Percentiles rank a stretch among this genome's conserved stretches.
phyloP scores from a whole-genome alignment of 1,140 invertebrate species.

The Penaeus japonicus region DNA sequence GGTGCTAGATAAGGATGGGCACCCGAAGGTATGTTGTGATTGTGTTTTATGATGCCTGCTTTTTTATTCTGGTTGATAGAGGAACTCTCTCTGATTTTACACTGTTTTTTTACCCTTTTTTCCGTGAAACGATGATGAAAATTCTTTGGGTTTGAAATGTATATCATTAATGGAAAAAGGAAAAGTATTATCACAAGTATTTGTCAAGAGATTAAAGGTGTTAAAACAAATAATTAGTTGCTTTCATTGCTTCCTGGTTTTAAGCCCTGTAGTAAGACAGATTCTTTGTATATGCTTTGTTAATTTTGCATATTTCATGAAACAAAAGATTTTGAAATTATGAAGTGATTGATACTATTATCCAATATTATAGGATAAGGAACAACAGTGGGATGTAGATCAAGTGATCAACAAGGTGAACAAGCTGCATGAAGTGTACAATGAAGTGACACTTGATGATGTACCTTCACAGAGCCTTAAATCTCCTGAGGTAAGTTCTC shows the following conservation, averaged over 20 bases:
- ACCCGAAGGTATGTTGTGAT: background rate
- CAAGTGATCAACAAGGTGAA: slow-evolving; percentile 43
- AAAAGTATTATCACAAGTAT: too few relatives aligned
- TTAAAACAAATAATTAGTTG: too few relatives aligned
- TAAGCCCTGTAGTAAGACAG: too few relatives aligned
- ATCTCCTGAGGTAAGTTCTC: slow-evolving; percentile 14
- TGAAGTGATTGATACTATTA: background rate
- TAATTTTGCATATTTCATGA: background rate
- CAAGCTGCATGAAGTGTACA: slow-evolving; percentile 30
- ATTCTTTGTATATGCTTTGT: background rate
- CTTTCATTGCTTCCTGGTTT: too few relatives aligned
- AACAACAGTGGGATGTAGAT: slow-evolving; percentile 15
- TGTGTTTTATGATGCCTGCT: background rate
- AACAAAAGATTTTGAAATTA: background rate
- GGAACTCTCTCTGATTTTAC: background rate
- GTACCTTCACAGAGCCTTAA: slow-evolving; percentile 40
- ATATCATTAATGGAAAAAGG: too few relatives aligned
- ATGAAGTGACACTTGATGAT: slow-evolving; percentile 17
- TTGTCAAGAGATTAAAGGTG: too few relatives aligned
- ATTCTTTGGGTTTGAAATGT: too few relatives aligned
- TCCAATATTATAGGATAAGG: slow-evolving; percentile 7
- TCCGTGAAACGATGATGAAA: too few relatives aligned
- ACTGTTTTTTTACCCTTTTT: background rate
- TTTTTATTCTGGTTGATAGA: background rate
- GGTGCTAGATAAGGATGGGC: slow-evolving; percentile 16